Percentiles rank a stretch among this genome's conserved stretches.
These are phyloP conservation scores for Sphecodes monilicornis DNA, from an alignment of 2,888 invertebrate species.

Conservation along the genomic window DNA sequence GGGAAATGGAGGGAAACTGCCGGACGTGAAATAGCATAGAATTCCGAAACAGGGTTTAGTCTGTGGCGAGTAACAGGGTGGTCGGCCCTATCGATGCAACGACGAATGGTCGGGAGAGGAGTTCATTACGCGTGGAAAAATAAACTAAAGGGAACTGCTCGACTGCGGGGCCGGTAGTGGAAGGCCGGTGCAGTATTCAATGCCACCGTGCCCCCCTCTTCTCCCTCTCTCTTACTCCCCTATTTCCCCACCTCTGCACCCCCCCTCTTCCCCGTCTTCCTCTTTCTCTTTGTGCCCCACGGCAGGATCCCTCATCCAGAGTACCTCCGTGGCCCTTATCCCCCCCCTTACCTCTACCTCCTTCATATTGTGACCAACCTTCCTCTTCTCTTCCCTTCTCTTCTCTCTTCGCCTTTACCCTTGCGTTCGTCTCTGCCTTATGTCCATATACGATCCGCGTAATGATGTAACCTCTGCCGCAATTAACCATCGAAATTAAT, in stretches of 20 bases:
- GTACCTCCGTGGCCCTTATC: constrained; percentile 67
- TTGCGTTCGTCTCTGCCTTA: constrained; percentile 32
- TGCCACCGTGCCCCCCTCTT: constrained; percentile 46
- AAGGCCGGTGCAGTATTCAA: constrained; percentile 69
- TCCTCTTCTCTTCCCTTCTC: constrained; percentile 1
- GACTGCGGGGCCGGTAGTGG: constrained; percentile 60
- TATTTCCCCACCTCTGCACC: constrained; percentile 16
- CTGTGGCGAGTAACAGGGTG: constrained; percentile 61
- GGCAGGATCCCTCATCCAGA: constrained; percentile 68
- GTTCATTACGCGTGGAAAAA: constrained; percentile 81
- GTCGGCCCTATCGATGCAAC: constrained; percentile 62
- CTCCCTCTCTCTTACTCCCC: not conserved
- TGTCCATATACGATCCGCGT: constrained; percentile 70
- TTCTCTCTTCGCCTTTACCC: not conserved
- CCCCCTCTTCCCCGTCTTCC: constrained; percentile 50
- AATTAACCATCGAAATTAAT: constrained; percentile 81
- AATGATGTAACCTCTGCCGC: constrained; percentile 77
- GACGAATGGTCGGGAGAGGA: constrained; percentile 62
- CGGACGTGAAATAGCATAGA: constrained; percentile 61
- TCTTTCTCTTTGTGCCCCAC: constrained; percentile 66
- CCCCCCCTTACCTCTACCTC: constrained; percentile 57
- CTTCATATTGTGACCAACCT: constrained; percentile 64
- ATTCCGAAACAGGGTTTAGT: constrained; percentile 64
- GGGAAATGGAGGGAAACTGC: constrained; percentile 48
- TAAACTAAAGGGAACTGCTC: constrained; percentile 74